These are phyloP conservation scores for Amphiduros pacificus DNA, from an alignment of 2,888 invertebrate genomes.

Conservation along the genomic window DNA sequence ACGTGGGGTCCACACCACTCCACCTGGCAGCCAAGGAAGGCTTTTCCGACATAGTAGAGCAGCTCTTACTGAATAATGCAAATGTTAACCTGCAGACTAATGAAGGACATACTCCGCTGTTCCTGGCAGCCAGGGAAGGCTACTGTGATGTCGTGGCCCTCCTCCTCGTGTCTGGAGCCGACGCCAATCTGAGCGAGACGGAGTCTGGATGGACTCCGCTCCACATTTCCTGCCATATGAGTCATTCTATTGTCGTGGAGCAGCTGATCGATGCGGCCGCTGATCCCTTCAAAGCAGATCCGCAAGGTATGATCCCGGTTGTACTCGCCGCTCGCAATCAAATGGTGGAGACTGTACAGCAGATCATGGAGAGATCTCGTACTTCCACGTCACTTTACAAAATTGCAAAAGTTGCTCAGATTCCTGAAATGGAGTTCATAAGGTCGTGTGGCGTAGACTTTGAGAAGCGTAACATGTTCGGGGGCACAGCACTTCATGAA, in stretches of 20 bases:
- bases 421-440: background rate
- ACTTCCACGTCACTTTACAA: no score
- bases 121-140: background rate
- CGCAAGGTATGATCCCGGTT: background rate
- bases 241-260: background rate
- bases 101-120: background rate
- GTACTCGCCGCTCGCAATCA: no score
- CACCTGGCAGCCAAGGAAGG: background rate
- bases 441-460: background rate
- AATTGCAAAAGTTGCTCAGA: no score
- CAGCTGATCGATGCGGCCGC: background rate
- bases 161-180: background rate
- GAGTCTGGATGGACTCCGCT: background rate
- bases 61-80: background rate
- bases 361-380: no score
- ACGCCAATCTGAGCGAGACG: background rate
- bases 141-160: background rate
- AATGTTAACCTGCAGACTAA: background rate
- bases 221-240: background rate
- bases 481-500: background rate
- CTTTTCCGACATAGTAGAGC: background rate
- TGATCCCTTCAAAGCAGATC: background rate
- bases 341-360: no score
- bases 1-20: background rate
- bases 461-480: background rate